Evolutionary conservation across 2,888 invertebrate species (phyloP).

Genomic region (Sarcophaga variegata): DNA sequence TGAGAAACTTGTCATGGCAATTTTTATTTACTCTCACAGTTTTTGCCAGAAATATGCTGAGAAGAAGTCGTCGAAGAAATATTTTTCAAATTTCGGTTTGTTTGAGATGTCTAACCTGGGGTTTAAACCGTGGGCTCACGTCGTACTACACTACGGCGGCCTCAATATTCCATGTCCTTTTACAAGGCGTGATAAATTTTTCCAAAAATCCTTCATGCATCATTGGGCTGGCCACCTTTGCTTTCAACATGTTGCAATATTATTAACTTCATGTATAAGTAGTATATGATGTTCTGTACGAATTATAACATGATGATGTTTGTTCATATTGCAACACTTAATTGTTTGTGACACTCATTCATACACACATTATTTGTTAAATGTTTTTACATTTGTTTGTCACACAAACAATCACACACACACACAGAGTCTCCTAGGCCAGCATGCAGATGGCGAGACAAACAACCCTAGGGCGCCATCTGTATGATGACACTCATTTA

Average conservation of each 20-base stretch:
- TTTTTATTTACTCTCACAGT: too few species aligned
- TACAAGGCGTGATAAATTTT: too few species aligned
- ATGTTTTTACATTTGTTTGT: slow-evolving; percentile 59
- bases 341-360: slow-evolving; percentile 58
- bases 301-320: slow-evolving; percentile 47
- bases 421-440: background rate
- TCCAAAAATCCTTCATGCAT: too few species aligned
- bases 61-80: too few species aligned
- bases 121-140: too few species aligned
- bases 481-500: slow-evolving; percentile 46
- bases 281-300: background rate
- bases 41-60: too few species aligned
- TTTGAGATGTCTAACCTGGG: too few species aligned
- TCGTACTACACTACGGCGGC: too few species aligned
- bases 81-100: too few species aligned
- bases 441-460: background rate
- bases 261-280: slow-evolving; percentile 37
- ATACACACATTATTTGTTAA: slow-evolving; percentile 60
- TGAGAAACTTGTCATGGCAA: too few species aligned
- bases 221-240: slow-evolving; percentile 14
- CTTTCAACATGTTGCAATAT: slow-evolving; percentile 36
- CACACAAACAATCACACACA: too few species aligned
- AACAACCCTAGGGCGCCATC: slow-evolving; percentile 61
- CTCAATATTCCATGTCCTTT: too few species aligned
- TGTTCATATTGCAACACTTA: slow-evolving; percentile 64